phyloP scores from a whole-genome alignment of 2,797 vertebrate genomes.

The Anguilla obscura region DNA sequence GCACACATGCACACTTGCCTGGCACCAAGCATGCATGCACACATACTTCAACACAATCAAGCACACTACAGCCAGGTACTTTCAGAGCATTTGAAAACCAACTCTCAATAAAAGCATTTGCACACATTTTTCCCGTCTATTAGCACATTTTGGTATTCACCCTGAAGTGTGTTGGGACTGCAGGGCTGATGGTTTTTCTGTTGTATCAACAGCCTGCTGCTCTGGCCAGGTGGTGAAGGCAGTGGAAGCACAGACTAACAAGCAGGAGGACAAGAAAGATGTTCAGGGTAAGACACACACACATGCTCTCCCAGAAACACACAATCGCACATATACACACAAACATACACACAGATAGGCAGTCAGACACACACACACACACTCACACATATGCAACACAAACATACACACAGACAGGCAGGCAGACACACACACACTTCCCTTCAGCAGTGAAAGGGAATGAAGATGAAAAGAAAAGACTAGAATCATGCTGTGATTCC shows the following conservation, averaged over 20 bases:
- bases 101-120: neutral
- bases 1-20: slow-evolving; percentile 25
- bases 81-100: neutral
- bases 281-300: slow-evolving; percentile 77
- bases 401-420: neutral
- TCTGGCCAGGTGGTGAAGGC: slow-evolving; percentile 87
- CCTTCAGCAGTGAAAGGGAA: slow-evolving; percentile 3
- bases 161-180: neutral
- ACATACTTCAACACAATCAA: slow-evolving; percentile 22
- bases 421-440: neutral
- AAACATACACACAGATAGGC: neutral
- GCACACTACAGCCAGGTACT: slow-evolving; percentile 28
- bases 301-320: neutral
- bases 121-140: neutral
- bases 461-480: neutral
- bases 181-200: slow-evolving; percentile 9
- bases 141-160: neutral
- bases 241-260: slow-evolving; percentile 82
- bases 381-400: neutral
- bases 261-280: slow-evolving; percentile 94
- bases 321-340: neutral
- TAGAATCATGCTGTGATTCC: neutral
- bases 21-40: slow-evolving; percentile 23
- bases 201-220: slow-evolving; percentile 81
- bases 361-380: neutral